Percentiles rank a stretch among this genome's conserved stretches.
Conservation (phyloP, 2,888 invertebrate species). For the Kuschelorhynchus macadamiae region DNA sequence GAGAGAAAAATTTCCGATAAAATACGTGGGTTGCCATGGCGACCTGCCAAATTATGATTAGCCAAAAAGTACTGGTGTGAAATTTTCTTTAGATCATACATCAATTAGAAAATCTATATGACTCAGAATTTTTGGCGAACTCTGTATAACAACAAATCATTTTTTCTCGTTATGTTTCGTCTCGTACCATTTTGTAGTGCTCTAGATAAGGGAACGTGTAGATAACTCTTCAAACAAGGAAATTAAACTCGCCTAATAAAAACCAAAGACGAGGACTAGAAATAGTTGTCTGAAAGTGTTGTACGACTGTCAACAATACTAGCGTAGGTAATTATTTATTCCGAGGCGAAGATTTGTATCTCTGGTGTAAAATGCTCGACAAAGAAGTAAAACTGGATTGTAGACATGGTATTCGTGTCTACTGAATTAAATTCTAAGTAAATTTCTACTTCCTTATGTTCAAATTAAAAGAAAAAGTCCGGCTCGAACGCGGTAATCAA, state of each 20-base stretch:
- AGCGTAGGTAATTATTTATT: constrained; percentile 47
- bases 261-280: constrained; percentile 33
- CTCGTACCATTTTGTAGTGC: too few species aligned
- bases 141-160: too few species aligned
- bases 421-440: constrained; percentile 50
- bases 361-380: constrained; percentile 48
- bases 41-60: too few species aligned
- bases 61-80: too few species aligned
- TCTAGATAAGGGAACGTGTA: neutral
- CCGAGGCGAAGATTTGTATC: constrained; percentile 48
- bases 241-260: constrained; percentile 25
- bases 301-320: constrained; percentile 47
- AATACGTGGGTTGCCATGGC: too few species aligned
- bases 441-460: constrained; percentile 51
- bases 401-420: constrained; percentile 51
- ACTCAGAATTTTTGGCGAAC: too few species aligned
- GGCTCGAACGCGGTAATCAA: constrained; percentile 44
- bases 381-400: constrained; percentile 51
- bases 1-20: too few species aligned
- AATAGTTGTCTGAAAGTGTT: constrained; percentile 48
- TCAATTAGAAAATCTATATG: too few species aligned
- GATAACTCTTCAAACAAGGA: constrained; percentile 32
- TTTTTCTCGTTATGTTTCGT: too few species aligned
- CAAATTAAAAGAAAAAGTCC: constrained; percentile 34
- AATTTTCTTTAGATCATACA: too few species aligned